A percentile compares a stretch with the other conserved stretches of the same genome.
Evolutionary conservation across 92 coral and sea anemone genomes (phyloP).

Genomic region (Parazoanthus darwini): DNA sequence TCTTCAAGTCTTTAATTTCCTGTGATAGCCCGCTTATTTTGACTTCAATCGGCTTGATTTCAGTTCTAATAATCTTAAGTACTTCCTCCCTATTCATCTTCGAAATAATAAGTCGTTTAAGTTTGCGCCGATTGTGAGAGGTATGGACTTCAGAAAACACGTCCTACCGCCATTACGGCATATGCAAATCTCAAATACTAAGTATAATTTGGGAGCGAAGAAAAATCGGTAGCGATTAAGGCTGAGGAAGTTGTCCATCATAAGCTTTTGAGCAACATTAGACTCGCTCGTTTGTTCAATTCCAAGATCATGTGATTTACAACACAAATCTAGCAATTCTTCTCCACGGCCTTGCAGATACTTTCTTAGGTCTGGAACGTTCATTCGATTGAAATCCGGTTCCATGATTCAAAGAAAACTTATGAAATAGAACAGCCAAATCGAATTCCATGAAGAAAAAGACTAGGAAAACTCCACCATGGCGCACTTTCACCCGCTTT

Average conservation of each 20-base stretch:
- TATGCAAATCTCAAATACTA: neutral
- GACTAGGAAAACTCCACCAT: too few species aligned
- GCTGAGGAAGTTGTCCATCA: slow-evolving; percentile 30
- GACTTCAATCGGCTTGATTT: slow-evolving; percentile 36
- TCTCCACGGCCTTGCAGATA: neutral
- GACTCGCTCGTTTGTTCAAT: slow-evolving; percentile 8
- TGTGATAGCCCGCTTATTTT: slow-evolving; percentile 24
- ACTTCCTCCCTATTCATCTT: slow-evolving; percentile 42
- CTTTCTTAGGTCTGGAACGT: neutral
- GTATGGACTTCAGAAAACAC: too few species aligned
- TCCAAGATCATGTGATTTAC: slow-evolving; percentile 26
- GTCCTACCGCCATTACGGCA: too few species aligned
- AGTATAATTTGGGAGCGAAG: slow-evolving; percentile 14
- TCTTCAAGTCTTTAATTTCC: slow-evolving; percentile 27
- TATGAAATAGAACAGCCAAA: too few species aligned
- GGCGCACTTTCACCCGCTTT: too few species aligned
- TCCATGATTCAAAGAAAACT: too few species aligned
- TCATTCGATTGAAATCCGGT: too few species aligned
- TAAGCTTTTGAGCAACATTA: neutral
- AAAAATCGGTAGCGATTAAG: slow-evolving; percentile 29
- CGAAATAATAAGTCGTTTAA: slow-evolving; percentile 11
- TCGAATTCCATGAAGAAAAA: too few species aligned
- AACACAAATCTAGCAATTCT: slow-evolving; percentile 20
- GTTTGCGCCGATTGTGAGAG: neutral
- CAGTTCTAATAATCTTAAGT: slow-evolving; percentile 27